Evolutionary conservation across 2,113 vertebrate genomes (phyloP).

Genomic region (Nannobrachium achirus): DNA sequence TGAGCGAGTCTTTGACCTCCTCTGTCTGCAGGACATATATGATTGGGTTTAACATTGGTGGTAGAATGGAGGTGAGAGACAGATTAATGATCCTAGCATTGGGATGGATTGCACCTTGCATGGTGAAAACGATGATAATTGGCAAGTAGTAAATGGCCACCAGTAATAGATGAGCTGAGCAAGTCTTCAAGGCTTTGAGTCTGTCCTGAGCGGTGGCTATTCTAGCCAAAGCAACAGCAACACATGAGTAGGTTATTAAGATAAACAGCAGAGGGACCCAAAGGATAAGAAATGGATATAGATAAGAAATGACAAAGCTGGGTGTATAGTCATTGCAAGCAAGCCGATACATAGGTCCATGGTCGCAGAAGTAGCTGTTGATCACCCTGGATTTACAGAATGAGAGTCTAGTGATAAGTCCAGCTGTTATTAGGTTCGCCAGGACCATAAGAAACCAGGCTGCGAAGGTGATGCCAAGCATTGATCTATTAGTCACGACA

Average conservation of each 20-base stretch:
- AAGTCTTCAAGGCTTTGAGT: slow-evolving; percentile 47
- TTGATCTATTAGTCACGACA: slow-evolving; percentile 61
- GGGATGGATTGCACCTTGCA: slow-evolving; percentile 8
- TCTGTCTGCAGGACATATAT: slow-evolving; percentile 54
- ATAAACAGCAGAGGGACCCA: slow-evolving; percentile 42
- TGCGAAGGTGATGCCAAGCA: slow-evolving; percentile 51
- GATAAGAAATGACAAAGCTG: slow-evolving; percentile 11
- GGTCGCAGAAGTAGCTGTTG: slow-evolving; percentile 54
- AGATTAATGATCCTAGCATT: slow-evolving; percentile 42
- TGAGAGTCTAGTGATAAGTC: slow-evolving; percentile 64
- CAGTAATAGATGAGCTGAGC: slow-evolving; percentile 37
- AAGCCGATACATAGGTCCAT: slow-evolving; percentile 44
- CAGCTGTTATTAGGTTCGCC: slow-evolving; percentile 2
- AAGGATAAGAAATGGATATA: slow-evolving; percentile 13
- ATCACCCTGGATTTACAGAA: slow-evolving; percentile 46
- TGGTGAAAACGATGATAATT: slow-evolving; percentile 5
- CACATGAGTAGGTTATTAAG: slow-evolving; percentile 24
- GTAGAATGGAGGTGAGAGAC: slow-evolving; percentile 31
- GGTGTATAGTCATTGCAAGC: slow-evolving; percentile 45
- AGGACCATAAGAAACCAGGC: slow-evolving; percentile 52
- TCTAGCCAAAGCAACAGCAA: slow-evolving; percentile 41
- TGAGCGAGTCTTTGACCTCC: slow-evolving; percentile 32
- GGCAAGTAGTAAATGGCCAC: slow-evolving; percentile 39
- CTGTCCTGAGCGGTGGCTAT: slow-evolving; percentile 39
- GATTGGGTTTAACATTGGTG: slow-evolving; percentile 50